Base-by-base conservation (phyloP, 2,113 vertebrate species). In the Parus major region DNA sequence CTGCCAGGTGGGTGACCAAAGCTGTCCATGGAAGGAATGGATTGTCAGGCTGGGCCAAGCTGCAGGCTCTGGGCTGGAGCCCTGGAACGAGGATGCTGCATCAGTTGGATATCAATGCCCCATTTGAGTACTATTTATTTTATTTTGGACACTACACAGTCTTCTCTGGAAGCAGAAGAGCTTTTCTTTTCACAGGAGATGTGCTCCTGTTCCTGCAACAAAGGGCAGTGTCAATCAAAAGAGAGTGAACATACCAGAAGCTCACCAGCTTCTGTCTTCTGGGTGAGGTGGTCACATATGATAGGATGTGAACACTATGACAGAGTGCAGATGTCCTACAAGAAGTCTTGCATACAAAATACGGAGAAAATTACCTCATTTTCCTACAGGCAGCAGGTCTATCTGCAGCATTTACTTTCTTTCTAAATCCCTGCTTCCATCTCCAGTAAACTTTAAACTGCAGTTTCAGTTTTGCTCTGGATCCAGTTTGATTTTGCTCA, bases 81-180 rank as follows among this genome's bases (percentile, higher is more conserved):
- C 0, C 44, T 22, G 19, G 15, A 65, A 23, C 15, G 46, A 83
- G 15, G 23, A 15, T 46, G 18, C 15, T 46, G 31, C 1, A 1
- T 6, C 0, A 1, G 5, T 18, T 72, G 60, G 17, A 35, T 10
- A 21, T 3, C 1, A 0, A 10, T 33, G 8, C 1, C 20, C 11
- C 2, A 4, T 63, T 11, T 29, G 41, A 28, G 19, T 52, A 27
- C 7, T 24, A 6, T 36, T 75, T 78, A 5, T 75, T 91, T 79
- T 75, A 64, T 33, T 46, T 52, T 6, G 1, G 20, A 56, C 5
- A 3, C 20, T 29, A 3, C 4, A 75, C 10, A 57, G 9, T 10
- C 28, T 61, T 60, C n/a, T 53, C 14, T 15, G 44, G 28, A 90
- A 85, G 5, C 19, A 76, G 31, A 8, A 77, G 39, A 35, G 6